Conservation (phyloP, 1,140 invertebrate species). For the Ceratoteleas bidentatus region DNA sequence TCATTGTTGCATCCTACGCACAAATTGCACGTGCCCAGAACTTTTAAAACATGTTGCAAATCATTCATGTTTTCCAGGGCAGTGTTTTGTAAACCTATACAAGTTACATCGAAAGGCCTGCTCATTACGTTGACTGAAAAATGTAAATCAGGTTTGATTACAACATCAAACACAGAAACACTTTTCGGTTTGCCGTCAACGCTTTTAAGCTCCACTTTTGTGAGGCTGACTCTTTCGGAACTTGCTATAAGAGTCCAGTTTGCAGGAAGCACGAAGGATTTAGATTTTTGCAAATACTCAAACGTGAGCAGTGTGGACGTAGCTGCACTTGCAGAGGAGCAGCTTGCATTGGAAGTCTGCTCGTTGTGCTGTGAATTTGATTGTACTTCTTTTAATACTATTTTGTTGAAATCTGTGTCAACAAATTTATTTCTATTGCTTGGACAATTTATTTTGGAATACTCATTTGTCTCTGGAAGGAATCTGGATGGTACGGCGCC, state of each 20-base stretch:
- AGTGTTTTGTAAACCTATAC: not conserved
- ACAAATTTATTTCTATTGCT: not conserved
- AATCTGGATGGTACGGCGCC: not conserved
- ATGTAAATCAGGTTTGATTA: constrained; percentile 5
- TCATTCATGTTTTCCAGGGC: not conserved
- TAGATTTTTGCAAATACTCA: not conserved
- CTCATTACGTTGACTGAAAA: not conserved
- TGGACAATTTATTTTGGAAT: not conserved
- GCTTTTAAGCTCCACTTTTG: not conserved
- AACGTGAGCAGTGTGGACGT: not conserved
- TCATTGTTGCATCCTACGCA: constrained; percentile 2
- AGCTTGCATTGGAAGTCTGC: not conserved
- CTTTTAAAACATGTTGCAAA: not conserved
- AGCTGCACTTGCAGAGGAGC: not conserved
- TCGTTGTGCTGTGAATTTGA: not conserved
- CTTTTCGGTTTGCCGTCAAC: not conserved
- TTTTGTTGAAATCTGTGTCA: too few species aligned
- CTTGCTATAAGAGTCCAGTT: not conserved
- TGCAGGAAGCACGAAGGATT: not conserved
- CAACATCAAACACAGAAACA: not conserved
- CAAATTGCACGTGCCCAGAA: not conserved
- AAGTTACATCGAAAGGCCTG: not conserved
- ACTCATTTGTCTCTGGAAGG: not conserved
- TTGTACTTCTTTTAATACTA: not conserved
- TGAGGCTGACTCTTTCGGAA: not conserved